These are phyloP conservation scores for Pongo pygmaeus DNA, from an alignment of 2,113 vertebrate species.

Conservation along the genomic window DNA sequence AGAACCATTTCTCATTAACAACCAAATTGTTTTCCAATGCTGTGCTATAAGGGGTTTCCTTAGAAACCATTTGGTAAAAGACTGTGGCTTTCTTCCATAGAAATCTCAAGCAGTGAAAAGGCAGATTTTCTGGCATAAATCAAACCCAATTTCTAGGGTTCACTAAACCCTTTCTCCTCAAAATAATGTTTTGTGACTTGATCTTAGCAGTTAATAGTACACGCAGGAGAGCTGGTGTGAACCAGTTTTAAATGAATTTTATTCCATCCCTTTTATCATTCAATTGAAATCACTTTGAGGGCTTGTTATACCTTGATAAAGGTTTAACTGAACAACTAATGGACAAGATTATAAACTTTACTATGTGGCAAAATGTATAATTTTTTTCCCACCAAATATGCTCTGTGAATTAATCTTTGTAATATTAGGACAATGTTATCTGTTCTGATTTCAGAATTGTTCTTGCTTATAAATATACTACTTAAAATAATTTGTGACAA, in stretches of 20 bases:
- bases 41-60: slow-evolving; percentile 88
- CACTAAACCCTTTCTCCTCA: slow-evolving; percentile 91
- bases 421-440: neutral
- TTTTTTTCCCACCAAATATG: neutral
- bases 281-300: slow-evolving; percentile 76
- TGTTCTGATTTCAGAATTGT: slow-evolving; percentile 25
- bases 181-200: slow-evolving; percentile 89
- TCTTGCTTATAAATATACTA: slow-evolving; percentile 2
- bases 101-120: slow-evolving; percentile 90
- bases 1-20: slow-evolving; percentile 93
- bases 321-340: slow-evolving; percentile 48
- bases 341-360: slow-evolving; percentile 18
- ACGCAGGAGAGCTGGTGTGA: slow-evolving; percentile 87
- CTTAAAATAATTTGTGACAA: neutral
- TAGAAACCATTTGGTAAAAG: slow-evolving; percentile 91
- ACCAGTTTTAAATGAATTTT: slow-evolving; percentile 85
- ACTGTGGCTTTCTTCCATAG: slow-evolving; percentile 88
- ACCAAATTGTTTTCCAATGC: slow-evolving; percentile 94
- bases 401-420: neutral
- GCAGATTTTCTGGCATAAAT: slow-evolving; percentile 91
- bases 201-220: slow-evolving; percentile 88
- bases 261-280: slow-evolving; percentile 79
- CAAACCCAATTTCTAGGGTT: slow-evolving; percentile 93
- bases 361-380: neutral
- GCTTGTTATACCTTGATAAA: slow-evolving; percentile 69